These are phyloP conservation scores for Drosophila ohnishii DNA, from an alignment of 1,140 invertebrate species.

Conservation along the genomic window DNA sequence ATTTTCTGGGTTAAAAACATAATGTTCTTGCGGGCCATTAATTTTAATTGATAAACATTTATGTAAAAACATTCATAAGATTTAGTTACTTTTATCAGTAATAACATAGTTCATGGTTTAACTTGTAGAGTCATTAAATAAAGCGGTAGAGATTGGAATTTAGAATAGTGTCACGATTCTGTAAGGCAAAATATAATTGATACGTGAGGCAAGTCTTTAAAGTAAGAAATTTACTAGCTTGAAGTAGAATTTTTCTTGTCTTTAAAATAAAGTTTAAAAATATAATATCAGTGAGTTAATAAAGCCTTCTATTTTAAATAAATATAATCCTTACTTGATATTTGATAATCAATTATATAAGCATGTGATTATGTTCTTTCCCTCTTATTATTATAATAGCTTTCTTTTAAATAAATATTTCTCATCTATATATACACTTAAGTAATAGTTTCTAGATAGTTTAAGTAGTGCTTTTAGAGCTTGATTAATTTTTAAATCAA, in stretches of 20 bases:
- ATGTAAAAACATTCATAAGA: background rate
- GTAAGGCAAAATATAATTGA: background rate
- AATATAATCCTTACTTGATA: background rate
- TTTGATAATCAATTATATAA: background rate
- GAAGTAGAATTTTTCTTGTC: no score
- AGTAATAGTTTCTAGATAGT: background rate
- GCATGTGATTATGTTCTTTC: background rate
- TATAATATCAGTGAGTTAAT: background rate
- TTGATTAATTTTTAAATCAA: conserved; percentile 2
- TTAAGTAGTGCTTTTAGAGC: conserved; percentile 7
- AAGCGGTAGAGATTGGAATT: background rate
- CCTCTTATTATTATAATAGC: no score
- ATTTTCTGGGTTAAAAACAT: background rate
- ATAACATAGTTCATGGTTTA: background rate
- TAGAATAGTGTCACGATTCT: conserved; percentile 13
- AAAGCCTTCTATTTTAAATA: background rate
- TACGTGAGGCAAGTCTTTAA: background rate
- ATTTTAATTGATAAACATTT: background rate
- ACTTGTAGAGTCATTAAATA: background rate
- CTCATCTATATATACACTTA: background rate
- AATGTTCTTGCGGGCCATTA: background rate
- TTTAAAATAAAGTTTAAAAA: background rate
- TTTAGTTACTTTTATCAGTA: background rate
- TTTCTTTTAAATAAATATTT: no score
- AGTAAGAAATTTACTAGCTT: background rate